These are phyloP conservation scores for Xestia rhomboidea DNA, from an alignment of 2,888 invertebrate species.

Conservation along the genomic window DNA sequence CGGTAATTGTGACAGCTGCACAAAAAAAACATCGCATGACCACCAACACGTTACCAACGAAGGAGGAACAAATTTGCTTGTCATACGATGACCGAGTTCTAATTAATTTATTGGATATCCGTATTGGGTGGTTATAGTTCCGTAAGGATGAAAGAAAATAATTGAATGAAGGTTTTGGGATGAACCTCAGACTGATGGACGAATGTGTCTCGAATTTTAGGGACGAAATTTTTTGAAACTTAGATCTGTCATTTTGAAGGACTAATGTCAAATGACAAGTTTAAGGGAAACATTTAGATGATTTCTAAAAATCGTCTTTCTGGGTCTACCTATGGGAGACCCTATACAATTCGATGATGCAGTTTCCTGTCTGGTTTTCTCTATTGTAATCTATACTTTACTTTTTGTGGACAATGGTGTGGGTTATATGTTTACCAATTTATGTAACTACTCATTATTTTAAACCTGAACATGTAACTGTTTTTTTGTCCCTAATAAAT, in stretches of 20 bases:
- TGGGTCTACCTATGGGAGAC: neutral
- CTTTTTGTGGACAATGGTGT: too few species aligned
- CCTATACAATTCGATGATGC: neutral
- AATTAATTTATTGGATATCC: conserved; percentile 50
- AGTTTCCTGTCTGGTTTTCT: too few species aligned
- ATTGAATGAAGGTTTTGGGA: neutral
- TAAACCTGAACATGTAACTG: too few species aligned
- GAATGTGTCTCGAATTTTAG: neutral
- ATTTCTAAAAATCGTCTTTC: neutral
- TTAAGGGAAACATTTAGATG: neutral
- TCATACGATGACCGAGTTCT: conserved; percentile 36
- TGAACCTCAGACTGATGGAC: neutral
- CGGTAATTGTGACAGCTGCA: conserved; percentile 46
- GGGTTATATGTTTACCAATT: too few species aligned
- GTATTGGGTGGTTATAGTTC: conserved; percentile 16
- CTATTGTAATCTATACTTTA: too few species aligned
- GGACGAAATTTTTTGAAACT: neutral
- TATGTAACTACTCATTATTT: too few species aligned
- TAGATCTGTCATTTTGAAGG: neutral
- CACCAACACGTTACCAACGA: conserved; percentile 18
- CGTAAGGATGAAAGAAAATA: conserved; percentile 10
- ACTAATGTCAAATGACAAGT: neutral
- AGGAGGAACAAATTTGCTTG: conserved; percentile 44
- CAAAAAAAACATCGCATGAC: conserved; percentile 58
- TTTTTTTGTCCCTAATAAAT: too few species aligned